Evolutionary conservation across 2,888 invertebrate genomes (phyloP), one percentile per base, ranked within the genome.

Genomic region (Molorchus minor): DNA sequence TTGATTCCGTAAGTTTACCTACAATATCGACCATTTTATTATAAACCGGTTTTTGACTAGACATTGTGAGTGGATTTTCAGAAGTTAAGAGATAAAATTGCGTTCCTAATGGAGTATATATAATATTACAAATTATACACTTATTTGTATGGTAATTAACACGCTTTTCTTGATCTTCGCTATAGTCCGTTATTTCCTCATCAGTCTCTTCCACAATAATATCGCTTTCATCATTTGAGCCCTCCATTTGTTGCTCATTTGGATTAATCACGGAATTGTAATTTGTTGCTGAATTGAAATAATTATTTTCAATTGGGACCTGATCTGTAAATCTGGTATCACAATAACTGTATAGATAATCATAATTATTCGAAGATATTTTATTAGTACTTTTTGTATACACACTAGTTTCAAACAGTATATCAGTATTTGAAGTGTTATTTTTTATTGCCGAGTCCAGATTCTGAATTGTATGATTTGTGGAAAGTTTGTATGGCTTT

Each of bases 131-230:
- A 40, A 81, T 69, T 21, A 80, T 61, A 64, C 81, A 81, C 55
- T 65, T 71, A 58, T 71, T 73, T 25, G 67, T 70, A 53, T 67
- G 61, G 61, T 69, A 68, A 58, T 67, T 64, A 29, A 56, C 54
- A 40, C 53, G 61, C 43, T 64, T 70, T 8, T 72, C 73, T 20
- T 69, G 66, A 58, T 74, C 73, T 43, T 75, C 76, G 57, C 74
- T 73, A 33, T 67, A 72, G 56, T 76, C 75, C 3, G 71, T 72
- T 35, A 71, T 60, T 47, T 77, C 78, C 5, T 77, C 79, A 55
- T 79, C 79, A 0, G 78, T 77, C 61, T 80, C 80, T 72, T 80
- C 80, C 7, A 80, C 80, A 53, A 80, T 72, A 20, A 80, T 80
- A 62, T 80, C 80, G 65, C 80, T 80, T 59, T 76, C 79, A 30